Conservation (phyloP, 1,140 invertebrate species). For the Centruroides sculpturatus region DNA sequence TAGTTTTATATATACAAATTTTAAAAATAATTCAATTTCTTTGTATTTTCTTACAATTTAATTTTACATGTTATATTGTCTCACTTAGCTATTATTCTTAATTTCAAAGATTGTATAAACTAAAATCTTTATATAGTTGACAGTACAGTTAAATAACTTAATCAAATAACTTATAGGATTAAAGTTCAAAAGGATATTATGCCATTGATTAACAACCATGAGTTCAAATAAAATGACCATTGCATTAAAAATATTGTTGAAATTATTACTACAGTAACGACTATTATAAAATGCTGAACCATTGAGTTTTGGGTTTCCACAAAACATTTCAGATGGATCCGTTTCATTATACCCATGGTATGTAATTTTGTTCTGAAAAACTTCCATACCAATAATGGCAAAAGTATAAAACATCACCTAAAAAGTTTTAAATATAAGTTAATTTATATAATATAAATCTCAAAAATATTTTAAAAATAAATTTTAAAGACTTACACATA, state of each 20-base stretch:
- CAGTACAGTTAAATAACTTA: too few relatives aligned
- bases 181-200: slow-evolving; percentile 34
- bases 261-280: slow-evolving; percentile 40
- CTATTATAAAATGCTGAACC: slow-evolving; percentile 28
- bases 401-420: slow-evolving; percentile 38
- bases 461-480: background rate
- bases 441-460: background rate
- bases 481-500: slow-evolving; percentile 31
- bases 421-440: background rate
- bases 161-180: too few relatives aligned
- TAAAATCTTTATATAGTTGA: too few relatives aligned
- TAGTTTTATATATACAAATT: too few relatives aligned
- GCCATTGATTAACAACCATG: slow-evolving; percentile 42
- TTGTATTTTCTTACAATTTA: too few relatives aligned
- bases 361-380: slow-evolving; percentile 31
- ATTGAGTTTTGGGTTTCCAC: slow-evolving; percentile 33
- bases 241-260: slow-evolving; percentile 34
- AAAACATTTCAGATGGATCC: slow-evolving; percentile 22
- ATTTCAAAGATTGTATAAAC: too few relatives aligned
- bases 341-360: slow-evolving; percentile 23
- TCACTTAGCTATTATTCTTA: too few relatives aligned
- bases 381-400: slow-evolving; percentile 40
- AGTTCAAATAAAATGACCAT: slow-evolving; percentile 38
- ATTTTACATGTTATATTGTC: too few relatives aligned
- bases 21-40: too few relatives aligned